Percentiles rank a stretch among this genome's conserved stretches.
Conservation (phyloP, 2,113 vertebrate species). For the Ornithorhynchus anatinus region DNA sequence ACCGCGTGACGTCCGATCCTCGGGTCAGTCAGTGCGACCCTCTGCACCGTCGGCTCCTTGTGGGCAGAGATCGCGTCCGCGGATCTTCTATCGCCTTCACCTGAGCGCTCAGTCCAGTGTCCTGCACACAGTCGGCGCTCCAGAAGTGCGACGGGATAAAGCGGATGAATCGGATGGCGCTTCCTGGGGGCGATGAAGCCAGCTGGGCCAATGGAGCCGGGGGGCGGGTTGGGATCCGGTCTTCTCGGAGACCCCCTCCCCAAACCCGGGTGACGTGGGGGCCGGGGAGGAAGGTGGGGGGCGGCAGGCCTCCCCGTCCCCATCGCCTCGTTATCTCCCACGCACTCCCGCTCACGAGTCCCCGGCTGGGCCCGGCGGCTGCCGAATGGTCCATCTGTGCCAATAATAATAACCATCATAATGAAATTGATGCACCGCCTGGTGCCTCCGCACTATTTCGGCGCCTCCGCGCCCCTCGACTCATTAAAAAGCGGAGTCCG, state of each 20-base stretch:
- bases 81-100: too few species aligned
- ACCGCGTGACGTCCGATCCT: too few species aligned
- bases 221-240: background rate
- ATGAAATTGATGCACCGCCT: slow-evolving; percentile 12
- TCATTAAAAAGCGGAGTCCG: background rate
- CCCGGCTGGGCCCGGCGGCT: background rate
- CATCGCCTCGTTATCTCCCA: background rate
- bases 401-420: background rate
- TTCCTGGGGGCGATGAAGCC: background rate
- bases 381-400: slow-evolving; percentile 8
- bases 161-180: too few species aligned
- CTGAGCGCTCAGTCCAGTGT: too few species aligned
- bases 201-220: background rate
- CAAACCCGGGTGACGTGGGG: background rate
- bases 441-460: background rate
- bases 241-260: background rate
- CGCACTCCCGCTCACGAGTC: background rate
- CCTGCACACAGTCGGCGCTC: too few species aligned
- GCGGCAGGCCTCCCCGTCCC: background rate
- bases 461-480: background rate
- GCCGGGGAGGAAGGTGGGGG: background rate
- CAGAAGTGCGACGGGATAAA: too few species aligned
- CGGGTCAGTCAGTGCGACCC: too few species aligned
- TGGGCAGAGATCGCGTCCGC: too few species aligned
- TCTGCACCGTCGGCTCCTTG: too few species aligned